A percentile compares a stretch with the other conserved stretches of the same genome.
Conservation (phyloP, 2,888 invertebrate genomes). For the Acrobasis repandana region DNA sequence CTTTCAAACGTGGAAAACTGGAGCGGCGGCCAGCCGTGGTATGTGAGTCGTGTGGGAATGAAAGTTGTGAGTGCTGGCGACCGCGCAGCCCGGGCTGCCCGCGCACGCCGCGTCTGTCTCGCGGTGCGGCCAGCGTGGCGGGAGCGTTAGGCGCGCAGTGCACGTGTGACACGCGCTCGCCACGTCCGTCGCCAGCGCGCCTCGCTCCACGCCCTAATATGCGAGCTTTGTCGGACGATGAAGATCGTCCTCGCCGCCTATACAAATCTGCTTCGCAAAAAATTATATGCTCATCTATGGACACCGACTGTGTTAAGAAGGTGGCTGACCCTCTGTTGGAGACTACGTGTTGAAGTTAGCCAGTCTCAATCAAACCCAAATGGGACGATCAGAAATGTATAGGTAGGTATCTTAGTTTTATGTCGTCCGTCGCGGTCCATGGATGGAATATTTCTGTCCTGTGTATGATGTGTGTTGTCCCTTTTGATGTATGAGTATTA, state of each 20-base stretch:
- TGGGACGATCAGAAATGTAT: conserved; percentile 12
- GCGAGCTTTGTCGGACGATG: conserved; percentile 57
- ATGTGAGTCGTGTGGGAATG: conserved; percentile 57
- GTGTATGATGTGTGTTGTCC: conserved; percentile 46
- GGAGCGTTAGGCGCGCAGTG: conserved; percentile 40
- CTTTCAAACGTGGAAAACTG: conserved; percentile 48
- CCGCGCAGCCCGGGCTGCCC: conserved; percentile 37
- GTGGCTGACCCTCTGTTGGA: conserved; percentile 67
- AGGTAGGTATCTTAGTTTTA: conserved; percentile 7
- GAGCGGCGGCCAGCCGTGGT: conserved; percentile 52
- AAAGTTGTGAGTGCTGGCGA: conserved; percentile 56
- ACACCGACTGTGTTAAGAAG: conserved; percentile 35
- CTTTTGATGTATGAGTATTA: conserved; percentile 71
- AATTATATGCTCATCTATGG: conserved; percentile 42
- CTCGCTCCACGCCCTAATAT: conserved; percentile 38
- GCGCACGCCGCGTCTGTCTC: conserved; percentile 34
- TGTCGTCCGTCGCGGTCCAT: conserved; percentile 22
- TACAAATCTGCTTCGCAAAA: conserved; percentile 60
- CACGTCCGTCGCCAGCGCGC: conserved; percentile 44
- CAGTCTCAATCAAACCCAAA: conserved; percentile 1
- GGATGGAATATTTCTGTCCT: conserved; percentile 33
- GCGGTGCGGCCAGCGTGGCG: conserved; percentile 23
- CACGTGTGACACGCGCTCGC: conserved; percentile 48
- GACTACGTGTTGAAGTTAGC: conserved; percentile 63
- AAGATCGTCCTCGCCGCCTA: conserved; percentile 56